Percentiles rank a stretch among this genome's conserved stretches.
phyloP scores from a whole-genome alignment of 2,797 vertebrate genomes.

The Cryptoblepharus egeriae region DNA sequence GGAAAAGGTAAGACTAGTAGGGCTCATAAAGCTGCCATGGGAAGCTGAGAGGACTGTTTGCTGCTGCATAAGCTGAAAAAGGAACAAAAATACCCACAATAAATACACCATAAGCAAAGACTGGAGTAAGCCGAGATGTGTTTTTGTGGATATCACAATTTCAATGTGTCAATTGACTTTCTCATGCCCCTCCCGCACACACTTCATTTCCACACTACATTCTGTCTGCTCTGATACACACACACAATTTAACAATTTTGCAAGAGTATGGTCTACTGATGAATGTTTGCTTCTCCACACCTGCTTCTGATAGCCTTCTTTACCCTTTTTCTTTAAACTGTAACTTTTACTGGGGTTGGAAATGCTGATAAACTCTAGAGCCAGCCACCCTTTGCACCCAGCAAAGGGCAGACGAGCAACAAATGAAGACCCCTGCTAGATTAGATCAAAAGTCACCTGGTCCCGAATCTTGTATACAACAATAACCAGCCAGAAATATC shows the following conservation, averaged over 20 bases:
- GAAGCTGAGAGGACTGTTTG: constrained; percentile 95
- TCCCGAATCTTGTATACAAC: background rate
- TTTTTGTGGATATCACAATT: background rate
- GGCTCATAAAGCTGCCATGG: constrained; percentile 94
- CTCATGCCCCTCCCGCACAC: background rate
- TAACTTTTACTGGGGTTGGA: background rate
- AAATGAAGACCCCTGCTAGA: too few species aligned
- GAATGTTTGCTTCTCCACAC: too few species aligned
- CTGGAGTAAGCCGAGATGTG: background rate
- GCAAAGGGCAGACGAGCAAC: background rate
- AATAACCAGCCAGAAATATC: background rate
- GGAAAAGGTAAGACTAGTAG: constrained; percentile 91
- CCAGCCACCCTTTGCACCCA: background rate
- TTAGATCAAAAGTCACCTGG: background rate
- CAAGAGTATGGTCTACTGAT: too few species aligned
- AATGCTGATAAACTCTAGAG: background rate
- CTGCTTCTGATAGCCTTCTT: too few species aligned
- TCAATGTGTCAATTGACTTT: background rate
- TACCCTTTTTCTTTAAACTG: too few species aligned
- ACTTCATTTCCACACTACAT: too few species aligned
- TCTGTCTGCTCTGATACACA: too few species aligned
- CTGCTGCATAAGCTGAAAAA: constrained; percentile 95
- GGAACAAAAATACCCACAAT: background rate
- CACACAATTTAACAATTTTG: too few species aligned
- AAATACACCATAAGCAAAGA: background rate